Evolutionary conservation across 1,140 invertebrate genomes (phyloP).

Genomic region (Chironomus tepperi): DNA sequence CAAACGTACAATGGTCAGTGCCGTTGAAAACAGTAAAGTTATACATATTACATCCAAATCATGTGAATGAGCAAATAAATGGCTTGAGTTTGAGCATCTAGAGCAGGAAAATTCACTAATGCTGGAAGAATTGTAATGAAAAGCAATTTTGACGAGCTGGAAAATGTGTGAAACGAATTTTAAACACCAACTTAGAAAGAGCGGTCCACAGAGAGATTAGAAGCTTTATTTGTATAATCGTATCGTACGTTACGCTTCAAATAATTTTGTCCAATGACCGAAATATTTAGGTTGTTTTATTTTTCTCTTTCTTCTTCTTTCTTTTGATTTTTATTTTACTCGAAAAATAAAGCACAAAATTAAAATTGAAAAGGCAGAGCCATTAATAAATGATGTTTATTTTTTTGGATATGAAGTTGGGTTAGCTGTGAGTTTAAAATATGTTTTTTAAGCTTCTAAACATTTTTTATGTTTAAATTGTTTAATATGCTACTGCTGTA

Average conservation of each 20-base stretch:
- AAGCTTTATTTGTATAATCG: background rate
- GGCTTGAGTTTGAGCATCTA: background rate
- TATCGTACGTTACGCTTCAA: slow-evolving; percentile 1
- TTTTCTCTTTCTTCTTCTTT: background rate
- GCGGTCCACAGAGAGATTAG: background rate
- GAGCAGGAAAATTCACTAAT: background rate
- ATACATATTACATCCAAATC: background rate
- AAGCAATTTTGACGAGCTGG: background rate
- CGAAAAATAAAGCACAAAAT: no score
- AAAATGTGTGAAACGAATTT: slow-evolving; percentile 4
- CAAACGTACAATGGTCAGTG: background rate
- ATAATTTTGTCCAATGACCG: background rate
- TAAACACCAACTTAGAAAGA: background rate
- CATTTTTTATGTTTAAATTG: no score
- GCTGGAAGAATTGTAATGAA: background rate
- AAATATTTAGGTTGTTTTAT: background rate
- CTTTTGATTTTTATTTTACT: no score
- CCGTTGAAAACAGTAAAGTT: background rate
- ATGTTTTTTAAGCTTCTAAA: no score
- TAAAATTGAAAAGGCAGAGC: no score
- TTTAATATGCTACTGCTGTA: no score
- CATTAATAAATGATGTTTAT: no score
- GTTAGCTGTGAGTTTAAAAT: no score
- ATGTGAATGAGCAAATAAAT: background rate
- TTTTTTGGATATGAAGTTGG: no score